These are phyloP conservation scores for Cryptomyrus ogoouensis DNA, from an alignment of 2,113 vertebrate species.

Conservation along the genomic window DNA sequence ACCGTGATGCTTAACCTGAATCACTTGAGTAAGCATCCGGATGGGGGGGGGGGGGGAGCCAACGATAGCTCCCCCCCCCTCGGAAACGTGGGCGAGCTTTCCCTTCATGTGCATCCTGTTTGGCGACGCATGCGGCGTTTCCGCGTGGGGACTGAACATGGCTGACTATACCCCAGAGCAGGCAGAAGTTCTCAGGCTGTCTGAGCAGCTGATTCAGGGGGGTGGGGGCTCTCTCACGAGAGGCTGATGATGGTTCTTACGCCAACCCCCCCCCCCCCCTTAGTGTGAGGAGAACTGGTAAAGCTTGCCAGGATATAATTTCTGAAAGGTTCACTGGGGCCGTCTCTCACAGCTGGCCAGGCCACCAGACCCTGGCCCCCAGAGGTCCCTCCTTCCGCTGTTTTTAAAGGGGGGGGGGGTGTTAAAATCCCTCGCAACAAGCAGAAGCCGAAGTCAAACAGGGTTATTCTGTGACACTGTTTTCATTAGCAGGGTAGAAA, in stretches of 20 bases:
- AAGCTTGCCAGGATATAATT: conserved; percentile 23
- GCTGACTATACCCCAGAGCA: conserved; percentile 7
- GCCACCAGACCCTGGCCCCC: conserved; percentile 12
- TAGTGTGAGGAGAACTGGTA: neutral
- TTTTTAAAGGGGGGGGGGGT: neutral
- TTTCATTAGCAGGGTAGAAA: conserved; percentile 28
- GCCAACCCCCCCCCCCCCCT: neutral
- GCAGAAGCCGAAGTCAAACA: conserved; percentile 48
- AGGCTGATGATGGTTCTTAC: neutral
- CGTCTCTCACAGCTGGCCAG: conserved; percentile 41
- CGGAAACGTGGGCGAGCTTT: neutral
- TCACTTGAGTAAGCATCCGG: neutral
- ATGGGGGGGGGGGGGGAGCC: neutral
- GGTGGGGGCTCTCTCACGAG: neutral
- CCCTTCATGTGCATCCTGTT: neutral
- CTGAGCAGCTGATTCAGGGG: conserved; percentile 5
- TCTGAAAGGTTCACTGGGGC: conserved; percentile 23
- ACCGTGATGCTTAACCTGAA: neutral
- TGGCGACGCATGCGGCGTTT: neutral
- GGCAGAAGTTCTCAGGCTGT: neutral
- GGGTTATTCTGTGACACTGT: conserved; percentile 32
- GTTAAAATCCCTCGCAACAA: conserved; percentile 37
- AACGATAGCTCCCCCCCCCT: neutral
- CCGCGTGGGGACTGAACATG: neutral
- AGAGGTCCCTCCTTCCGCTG: conserved; percentile 27